Evolutionary conservation across 2,797 vertebrate species (phyloP), one percentile per base, ranked within the genome.

Genomic region (Peromyscus nudipes): DNA sequence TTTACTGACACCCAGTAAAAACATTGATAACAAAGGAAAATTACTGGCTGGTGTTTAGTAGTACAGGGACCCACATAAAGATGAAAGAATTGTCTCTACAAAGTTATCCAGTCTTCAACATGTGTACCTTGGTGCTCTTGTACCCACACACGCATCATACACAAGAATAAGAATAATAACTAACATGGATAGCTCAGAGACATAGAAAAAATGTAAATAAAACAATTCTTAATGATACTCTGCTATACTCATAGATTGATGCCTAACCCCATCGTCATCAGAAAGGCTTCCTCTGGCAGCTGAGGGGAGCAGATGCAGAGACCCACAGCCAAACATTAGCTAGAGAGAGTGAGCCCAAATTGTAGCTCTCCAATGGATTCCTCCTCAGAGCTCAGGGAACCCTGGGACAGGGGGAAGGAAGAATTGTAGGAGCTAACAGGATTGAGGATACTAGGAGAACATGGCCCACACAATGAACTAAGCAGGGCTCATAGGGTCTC

Each of bases 11-110:
- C 17, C n/a, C 65, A 69, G 57, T 27, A 69, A 40, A 13, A 0
- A 34, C 3, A 82, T 52, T 86, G 29, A 21, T 25, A 87, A 69
- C 27, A 82, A 96, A 80, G 37, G 37, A 91, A 88, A 95, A 67
- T 89, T 52, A 37, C 7, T 40, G 4, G 21, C 4, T 64, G 73
- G 25, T 77, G 82, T 95, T 86, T 90, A 69, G 83, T 69, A 65
- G 40, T 31, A 12, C 29, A 84, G 40, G 4, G 29, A 37, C 46
- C 46, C 11, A 17, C 23, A 69, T n/a, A 14, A 69, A 86, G 31
- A 52, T 69, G 21, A 86, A 86, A 4, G 10, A 69, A 86, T 21
- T 52, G 12, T n/a, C 21, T 34, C 21, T 25, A 52, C 31, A n/a
- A n/a, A 25, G 31, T 86, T 69, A 46, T 52, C 16, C 31, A 49